Percentiles rank a stretch among this genome's conserved stretches.
These are phyloP conservation scores for Sorex araneus DNA, from an alignment of 2,113 vertebrate species.

Conservation along the genomic window DNA sequence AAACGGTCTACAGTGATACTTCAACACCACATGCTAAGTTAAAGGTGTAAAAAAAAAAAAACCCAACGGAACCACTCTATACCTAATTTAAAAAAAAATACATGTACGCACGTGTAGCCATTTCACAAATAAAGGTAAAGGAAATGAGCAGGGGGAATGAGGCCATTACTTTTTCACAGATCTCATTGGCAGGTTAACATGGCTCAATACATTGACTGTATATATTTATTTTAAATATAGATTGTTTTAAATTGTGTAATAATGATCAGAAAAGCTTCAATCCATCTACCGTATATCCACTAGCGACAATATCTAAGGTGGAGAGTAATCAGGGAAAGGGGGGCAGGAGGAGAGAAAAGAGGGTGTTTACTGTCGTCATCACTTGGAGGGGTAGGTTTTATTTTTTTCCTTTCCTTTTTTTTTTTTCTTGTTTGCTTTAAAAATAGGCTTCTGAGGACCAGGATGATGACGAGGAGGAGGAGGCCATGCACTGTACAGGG, in stretches of 20 bases:
- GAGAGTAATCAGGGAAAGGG: slow-evolving; percentile 87
- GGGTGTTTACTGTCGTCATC: not conserved
- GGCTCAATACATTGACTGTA: slow-evolving; percentile 91
- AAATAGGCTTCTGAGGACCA: slow-evolving; percentile 82
- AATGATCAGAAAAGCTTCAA: slow-evolving; percentile 89
- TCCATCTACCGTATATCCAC: slow-evolving; percentile 89
- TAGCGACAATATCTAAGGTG: slow-evolving; percentile 89
- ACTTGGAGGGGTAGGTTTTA: not conserved
- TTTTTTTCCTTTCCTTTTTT: not conserved
- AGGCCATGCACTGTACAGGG: slow-evolving; percentile 86
- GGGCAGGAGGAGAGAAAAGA: slow-evolving; percentile 84
- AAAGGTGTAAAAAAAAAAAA: slow-evolving; percentile 86
- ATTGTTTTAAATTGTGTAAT: slow-evolving; percentile 89
- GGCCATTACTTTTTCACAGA: slow-evolving; percentile 90
- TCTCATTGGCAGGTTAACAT: slow-evolving; percentile 92
- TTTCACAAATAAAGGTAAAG: slow-evolving; percentile 85
- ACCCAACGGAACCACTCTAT: slow-evolving; percentile 70
- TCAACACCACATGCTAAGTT: slow-evolving; percentile 91
- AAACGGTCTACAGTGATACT: slow-evolving; percentile 89
- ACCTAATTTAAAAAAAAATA: slow-evolving; percentile 88
- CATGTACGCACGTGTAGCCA: slow-evolving; percentile 88
- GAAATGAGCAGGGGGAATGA: slow-evolving; percentile 83
- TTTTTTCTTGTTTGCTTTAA: slow-evolving; percentile 77
- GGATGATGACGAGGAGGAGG: slow-evolving; percentile 80
- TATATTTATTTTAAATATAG: slow-evolving; percentile 90